Evolutionary conservation across 2,797 vertebrate genomes (phyloP).

Genomic region (Pelodytes ibericus): DNA sequence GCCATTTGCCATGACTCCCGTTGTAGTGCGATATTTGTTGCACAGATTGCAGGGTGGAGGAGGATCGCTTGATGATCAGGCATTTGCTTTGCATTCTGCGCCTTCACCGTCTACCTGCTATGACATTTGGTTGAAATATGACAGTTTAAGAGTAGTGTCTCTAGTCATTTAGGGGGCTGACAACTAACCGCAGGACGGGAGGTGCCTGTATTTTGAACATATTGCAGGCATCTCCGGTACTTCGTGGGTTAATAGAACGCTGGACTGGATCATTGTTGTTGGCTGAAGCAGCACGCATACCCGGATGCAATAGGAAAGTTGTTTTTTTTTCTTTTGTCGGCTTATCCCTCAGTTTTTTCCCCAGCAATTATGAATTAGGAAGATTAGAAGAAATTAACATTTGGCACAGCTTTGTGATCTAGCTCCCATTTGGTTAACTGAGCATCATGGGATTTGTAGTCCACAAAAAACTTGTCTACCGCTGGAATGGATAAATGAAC

Average conservation of each 20-base stretch:
- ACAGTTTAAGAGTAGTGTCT: neutral
- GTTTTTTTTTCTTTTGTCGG: neutral
- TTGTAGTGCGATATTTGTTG: neutral
- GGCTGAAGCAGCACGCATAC: neutral
- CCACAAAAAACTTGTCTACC: too few species aligned
- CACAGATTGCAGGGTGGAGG: slow-evolving; percentile 7
- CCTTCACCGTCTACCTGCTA: neutral
- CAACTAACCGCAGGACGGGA: neutral
- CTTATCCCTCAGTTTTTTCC: too few species aligned
- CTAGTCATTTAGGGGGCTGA: too few species aligned
- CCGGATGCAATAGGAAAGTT: slow-evolving; percentile 19
- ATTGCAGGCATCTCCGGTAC: neutral
- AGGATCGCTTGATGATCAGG: neutral
- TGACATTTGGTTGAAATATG: too few species aligned
- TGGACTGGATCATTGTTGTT: neutral
- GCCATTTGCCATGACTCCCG: neutral
- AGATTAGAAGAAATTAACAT: too few species aligned
- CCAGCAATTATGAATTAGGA: too few species aligned
- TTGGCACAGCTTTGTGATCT: too few species aligned
- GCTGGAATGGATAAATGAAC: too few species aligned
- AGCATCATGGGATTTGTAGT: neutral
- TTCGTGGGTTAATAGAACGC: neutral
- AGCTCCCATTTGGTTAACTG: too few species aligned
- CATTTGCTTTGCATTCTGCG: neutral
- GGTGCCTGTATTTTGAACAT: neutral